phyloP scores from a whole-genome alignment of 1,140 invertebrate genomes.

The Leptopilina boulardi region DNA sequence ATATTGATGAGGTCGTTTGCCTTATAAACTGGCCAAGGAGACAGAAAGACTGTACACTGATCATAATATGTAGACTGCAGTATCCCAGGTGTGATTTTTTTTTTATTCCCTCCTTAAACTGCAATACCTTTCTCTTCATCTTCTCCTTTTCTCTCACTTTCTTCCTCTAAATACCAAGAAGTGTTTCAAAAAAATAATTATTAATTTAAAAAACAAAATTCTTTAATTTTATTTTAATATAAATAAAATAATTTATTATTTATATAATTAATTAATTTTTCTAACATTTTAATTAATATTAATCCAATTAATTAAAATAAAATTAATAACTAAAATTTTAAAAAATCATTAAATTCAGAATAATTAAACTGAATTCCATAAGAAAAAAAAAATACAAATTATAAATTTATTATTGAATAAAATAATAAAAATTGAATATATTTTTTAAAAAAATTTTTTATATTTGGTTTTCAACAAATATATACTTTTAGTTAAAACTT shows the following conservation, averaged over 20 bases:
- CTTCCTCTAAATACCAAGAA: neutral
- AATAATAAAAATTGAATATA: too few species aligned
- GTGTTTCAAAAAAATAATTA: neutral
- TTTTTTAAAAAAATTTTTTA: neutral
- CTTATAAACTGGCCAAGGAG: neutral
- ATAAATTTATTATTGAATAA: too few species aligned
- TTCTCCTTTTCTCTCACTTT: neutral
- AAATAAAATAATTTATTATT: too few species aligned
- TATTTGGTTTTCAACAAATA: neutral
- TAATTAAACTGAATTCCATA: too few species aligned
- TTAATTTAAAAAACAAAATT: too few species aligned
- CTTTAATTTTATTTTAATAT: too few species aligned
- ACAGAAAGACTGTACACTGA: neutral
- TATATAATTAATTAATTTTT: too few species aligned
- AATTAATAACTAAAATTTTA: too few species aligned
- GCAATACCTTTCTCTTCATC: constrained; percentile 23
- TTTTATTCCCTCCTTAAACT: neutral
- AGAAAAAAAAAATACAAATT: too few species aligned
- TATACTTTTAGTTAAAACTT: constrained; percentile 11
- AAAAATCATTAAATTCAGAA: too few species aligned
- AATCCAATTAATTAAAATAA: too few species aligned
- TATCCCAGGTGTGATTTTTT: neutral
- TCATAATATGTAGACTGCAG: neutral
- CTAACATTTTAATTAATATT: too few species aligned
- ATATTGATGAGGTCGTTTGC: neutral